A percentile compares a stretch with the other conserved stretches of the same genome.
These are phyloP conservation scores for Sterna hirundo DNA, from an alignment of 2,113 vertebrate species.

Conservation along the genomic window DNA sequence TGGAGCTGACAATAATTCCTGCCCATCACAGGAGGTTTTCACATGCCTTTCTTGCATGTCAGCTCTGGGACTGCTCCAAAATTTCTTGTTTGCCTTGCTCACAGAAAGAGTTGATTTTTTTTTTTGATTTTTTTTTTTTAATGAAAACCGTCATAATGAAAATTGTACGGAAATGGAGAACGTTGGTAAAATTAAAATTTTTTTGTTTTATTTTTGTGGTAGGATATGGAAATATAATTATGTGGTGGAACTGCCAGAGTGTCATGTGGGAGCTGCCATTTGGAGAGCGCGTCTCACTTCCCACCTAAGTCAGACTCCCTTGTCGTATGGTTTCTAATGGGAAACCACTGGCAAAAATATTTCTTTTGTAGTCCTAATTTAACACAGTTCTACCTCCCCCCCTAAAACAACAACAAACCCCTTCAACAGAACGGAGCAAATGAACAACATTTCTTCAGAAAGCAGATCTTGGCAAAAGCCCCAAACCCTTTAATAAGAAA, in stretches of 20 bases:
- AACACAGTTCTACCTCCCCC: background rate
- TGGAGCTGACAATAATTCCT: background rate
- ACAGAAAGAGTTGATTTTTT: background rate
- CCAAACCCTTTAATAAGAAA: background rate
- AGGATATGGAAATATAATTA: background rate
- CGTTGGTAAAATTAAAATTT: background rate
- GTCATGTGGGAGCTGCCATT: background rate
- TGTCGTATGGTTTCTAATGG: background rate
- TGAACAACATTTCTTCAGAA: background rate
- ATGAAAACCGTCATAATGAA: background rate
- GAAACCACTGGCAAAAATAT: background rate
- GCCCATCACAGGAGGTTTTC: background rate
- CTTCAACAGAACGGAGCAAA: background rate
- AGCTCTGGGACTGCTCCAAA: background rate
- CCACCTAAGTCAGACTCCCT: background rate
- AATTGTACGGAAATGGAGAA: background rate
- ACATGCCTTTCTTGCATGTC: background rate
- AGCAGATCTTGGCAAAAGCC: background rate
- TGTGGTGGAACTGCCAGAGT: background rate
- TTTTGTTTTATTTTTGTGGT: background rate
- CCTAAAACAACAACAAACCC: background rate
- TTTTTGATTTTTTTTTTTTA: background rate
- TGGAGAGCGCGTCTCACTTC: background rate
- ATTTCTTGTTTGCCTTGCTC: background rate
- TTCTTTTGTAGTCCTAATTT: background rate